These are phyloP conservation scores for Uropetala carovei DNA, from an alignment of 2,888 invertebrate genomes.

Conservation along the genomic window DNA sequence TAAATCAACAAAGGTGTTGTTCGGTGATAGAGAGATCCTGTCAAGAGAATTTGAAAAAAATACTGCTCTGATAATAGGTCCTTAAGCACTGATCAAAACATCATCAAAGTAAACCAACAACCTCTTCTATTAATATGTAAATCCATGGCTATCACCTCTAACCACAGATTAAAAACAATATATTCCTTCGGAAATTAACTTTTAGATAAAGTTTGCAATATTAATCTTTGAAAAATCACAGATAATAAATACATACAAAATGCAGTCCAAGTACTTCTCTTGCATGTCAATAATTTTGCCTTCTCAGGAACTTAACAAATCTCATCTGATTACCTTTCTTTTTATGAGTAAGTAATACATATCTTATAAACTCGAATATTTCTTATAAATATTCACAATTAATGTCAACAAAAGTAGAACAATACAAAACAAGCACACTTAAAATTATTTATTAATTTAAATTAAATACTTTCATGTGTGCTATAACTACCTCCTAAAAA, in stretches of 20 bases:
- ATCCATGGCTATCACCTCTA: neutral
- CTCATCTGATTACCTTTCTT: neutral
- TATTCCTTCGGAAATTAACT: neutral
- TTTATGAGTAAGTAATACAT: neutral
- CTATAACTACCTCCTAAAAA: neutral
- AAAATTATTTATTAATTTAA: neutral
- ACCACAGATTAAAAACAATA: neutral
- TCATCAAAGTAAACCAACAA: neutral
- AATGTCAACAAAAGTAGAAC: neutral
- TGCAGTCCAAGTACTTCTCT: neutral
- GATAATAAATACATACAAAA: slow-evolving; percentile 61
- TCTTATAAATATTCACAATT: neutral
- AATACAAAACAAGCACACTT: neutral
- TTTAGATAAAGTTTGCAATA: neutral
- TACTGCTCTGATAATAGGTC: neutral
- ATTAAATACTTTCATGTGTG: neutral
- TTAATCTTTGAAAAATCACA: slow-evolving; percentile 43
- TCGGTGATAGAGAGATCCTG: neutral
- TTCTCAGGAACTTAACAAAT: neutral
- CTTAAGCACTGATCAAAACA: neutral
- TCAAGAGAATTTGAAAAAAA: neutral
- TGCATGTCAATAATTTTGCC: neutral
- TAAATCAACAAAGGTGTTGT: neutral
- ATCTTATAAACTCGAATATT: neutral
- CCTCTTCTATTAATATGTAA: neutral